Evolutionary conservation across 2,113 vertebrate species (phyloP), one percentile per base, ranked within the genome.

Genomic region (Cricetomys ansorgei): DNA sequence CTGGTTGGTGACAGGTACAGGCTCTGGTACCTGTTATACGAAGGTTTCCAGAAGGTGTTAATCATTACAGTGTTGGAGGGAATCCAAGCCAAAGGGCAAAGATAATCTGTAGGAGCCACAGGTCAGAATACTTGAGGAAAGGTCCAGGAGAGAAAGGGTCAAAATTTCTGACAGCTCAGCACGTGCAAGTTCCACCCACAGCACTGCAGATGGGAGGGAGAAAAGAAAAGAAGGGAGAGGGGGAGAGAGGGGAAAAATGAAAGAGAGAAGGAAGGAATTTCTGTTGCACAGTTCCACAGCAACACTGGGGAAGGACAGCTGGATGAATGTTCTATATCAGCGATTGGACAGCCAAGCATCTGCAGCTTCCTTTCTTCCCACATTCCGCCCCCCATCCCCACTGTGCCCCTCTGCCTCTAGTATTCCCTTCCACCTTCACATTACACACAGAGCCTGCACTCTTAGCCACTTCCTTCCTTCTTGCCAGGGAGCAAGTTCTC

Each of bases 51-150:
- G 57, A 34, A 64, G 45, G n/a, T 95, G 98, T 98, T 98, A 98
- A 98, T 98, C 93, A 98, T 98, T 98, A 98, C 37, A 94, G 8
- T 1, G 0, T 53, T 43, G 1, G 65, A 87, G 7, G 65, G 76
- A 62, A 3, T 45, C 84, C 43, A 45, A 96, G 62, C 72, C 65
- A 48, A 6, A 34, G 73, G 48, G 23, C 94, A 92, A 88, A 89
- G 79, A 29, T 29, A 4, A 45, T 25, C 37, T 64, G 53, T 48
- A n/a, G 73, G 40, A 65, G 87, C 40, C 55, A 4, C 55, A 17
- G 43, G 75, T 40, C 84, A 70, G 29, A 17, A 19, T 19, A 59
- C 40, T 25, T 31, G 77, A 73, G 55, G 62, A 72, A 67, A 73
- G 16, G 37, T 59, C 25, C 48, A 23, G 79, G 37, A 76, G 64